Evolutionary conservation across 2,113 vertebrate genomes (phyloP).

Genomic region (Catagonus wagneri): DNA sequence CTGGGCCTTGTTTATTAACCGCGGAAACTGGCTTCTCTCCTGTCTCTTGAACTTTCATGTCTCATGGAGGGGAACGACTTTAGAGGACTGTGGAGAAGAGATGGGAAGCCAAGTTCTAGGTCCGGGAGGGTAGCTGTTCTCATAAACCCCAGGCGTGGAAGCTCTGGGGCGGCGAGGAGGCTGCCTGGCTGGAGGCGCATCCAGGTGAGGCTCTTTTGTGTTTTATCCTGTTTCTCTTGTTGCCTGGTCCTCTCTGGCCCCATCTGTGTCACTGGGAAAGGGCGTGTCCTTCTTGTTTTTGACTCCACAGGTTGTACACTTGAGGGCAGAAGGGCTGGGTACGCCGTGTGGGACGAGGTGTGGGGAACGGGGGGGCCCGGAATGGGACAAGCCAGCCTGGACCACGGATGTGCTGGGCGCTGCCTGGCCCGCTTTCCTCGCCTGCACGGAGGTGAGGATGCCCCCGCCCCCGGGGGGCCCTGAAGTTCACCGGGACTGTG

Average conservation of each 20-base stretch:
- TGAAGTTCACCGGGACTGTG: not conserved
- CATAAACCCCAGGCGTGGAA: accelerated
- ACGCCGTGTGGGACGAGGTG: not conserved
- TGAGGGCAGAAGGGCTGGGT: not conserved
- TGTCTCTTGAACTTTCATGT: not conserved
- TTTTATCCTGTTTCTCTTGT: not conserved
- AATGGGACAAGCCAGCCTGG: not conserved
- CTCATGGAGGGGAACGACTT: not conserved
- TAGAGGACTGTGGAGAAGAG: not conserved
- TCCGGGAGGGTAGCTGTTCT: not conserved
- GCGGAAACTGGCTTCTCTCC: not conserved
- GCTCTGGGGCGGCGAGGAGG: too few relatives aligned
- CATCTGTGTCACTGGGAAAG: not conserved
- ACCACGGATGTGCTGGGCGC: accelerated
- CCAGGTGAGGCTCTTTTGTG: not conserved
- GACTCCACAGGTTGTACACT: not conserved
- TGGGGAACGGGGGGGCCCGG: accelerated
- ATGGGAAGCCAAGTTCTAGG: not conserved
- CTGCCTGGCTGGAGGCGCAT: not conserved
- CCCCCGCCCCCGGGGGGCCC: not conserved
- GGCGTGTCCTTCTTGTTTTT: not conserved
- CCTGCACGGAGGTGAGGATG: too few relatives aligned
- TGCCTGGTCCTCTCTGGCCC: not conserved
- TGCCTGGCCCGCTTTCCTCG: not conserved
- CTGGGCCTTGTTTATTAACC: not conserved